Conservation (phyloP, 2,113 vertebrate species). For the Pandion haliaetus region DNA sequence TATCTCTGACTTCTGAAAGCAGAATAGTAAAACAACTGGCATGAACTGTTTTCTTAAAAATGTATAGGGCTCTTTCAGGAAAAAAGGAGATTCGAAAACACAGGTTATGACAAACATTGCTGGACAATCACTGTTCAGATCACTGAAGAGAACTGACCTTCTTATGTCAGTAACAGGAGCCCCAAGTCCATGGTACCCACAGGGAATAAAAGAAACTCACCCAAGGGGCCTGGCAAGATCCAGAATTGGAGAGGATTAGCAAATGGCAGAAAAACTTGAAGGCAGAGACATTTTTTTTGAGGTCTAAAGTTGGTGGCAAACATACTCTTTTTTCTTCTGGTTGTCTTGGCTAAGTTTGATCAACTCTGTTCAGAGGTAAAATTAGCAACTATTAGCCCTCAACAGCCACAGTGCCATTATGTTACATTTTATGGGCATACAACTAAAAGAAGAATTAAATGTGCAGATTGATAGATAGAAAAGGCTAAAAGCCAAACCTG, state of each 20-base stretch:
- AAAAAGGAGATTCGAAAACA: not conserved
- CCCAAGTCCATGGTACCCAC: not conserved
- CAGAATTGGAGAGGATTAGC: not conserved
- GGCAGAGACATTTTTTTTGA: not conserved
- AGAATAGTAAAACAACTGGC: not conserved
- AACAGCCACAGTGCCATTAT: not conserved
- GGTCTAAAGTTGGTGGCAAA: not conserved
- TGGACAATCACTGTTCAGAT: not conserved
- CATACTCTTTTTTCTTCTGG: not conserved
- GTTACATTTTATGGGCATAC: not conserved
- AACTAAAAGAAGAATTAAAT: not conserved
- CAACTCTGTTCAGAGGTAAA: not conserved
- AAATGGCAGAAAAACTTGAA: not conserved
- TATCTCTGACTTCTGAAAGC: not conserved
- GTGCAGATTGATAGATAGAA: not conserved
- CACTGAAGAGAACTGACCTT: not conserved
- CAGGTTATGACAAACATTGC: not conserved
- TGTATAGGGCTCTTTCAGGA: not conserved
- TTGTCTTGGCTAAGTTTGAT: not conserved
- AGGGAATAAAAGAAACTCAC: not conserved
- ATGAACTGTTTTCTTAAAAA: not conserved
- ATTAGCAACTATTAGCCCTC: not conserved
- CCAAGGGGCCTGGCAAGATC: not conserved
- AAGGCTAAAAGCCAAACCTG: not conserved
- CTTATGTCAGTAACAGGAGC: not conserved